phyloP scores from a whole-genome alignment of 2,888 invertebrate species.

The Drosophila helvetica region DNA sequence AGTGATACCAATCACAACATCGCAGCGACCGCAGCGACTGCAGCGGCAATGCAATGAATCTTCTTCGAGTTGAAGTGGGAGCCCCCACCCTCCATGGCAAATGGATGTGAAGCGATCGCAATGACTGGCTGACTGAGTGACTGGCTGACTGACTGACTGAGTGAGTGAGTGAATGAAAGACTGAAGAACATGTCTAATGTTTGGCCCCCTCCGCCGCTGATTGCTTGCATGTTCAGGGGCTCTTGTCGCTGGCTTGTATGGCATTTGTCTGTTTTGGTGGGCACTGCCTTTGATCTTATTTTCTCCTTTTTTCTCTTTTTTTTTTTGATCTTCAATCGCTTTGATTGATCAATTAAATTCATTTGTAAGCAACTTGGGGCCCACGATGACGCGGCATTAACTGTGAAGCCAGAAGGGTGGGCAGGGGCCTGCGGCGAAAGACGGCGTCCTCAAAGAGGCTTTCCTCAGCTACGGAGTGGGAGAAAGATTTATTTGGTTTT shows the following conservation, averaged over 20 bases:
- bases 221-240: conserved; percentile 67
- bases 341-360: conserved; percentile 83
- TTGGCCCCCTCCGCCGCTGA: conserved; percentile 26
- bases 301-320: conserved; percentile 17
- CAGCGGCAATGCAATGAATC: conserved; percentile 65
- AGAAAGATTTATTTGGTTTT: conserved; percentile 47
- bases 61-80: conserved; percentile 50
- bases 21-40: conserved; percentile 35
- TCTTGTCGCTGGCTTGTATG: conserved; percentile 66
- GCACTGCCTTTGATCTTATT: conserved; percentile 68
- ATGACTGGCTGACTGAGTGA: conserved; percentile 42
- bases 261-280: conserved; percentile 72
- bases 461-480: background rate
- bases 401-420: conserved; percentile 6
- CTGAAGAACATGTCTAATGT: conserved; percentile 67
- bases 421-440: conserved; percentile 13
- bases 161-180: conserved; percentile 53
- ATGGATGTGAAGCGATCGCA: conserved; percentile 29
- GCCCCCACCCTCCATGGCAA: conserved; percentile 9
- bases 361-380: conserved; percentile 81
- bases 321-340: conserved; percentile 81
- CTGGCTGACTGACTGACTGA: conserved; percentile 39
- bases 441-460: conserved; percentile 41
- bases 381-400: conserved; percentile 45
- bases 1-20: conserved; percentile 81